These are phyloP conservation scores for Drosophila lacteicornis DNA, from an alignment of 1,140 invertebrate genomes.

Conservation along the genomic window DNA sequence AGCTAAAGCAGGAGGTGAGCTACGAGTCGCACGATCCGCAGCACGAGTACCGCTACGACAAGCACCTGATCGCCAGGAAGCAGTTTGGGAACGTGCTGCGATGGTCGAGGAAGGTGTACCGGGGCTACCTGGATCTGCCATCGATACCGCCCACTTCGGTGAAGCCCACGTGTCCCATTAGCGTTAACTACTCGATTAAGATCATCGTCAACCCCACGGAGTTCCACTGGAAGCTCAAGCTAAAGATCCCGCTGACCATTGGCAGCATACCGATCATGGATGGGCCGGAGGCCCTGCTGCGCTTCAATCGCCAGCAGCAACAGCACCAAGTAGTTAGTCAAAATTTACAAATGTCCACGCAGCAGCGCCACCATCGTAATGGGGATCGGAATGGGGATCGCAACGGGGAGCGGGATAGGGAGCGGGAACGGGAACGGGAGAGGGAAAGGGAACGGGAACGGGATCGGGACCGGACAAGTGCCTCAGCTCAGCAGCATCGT, in stretches of 20 bases:
- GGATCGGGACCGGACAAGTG: constrained; percentile 25
- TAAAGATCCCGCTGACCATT: constrained; percentile 86
- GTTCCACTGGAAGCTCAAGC: constrained; percentile 86
- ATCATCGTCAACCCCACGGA: constrained; percentile 85
- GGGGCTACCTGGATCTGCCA: constrained; percentile 87
- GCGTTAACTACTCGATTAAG: constrained; percentile 89
- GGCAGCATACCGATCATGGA: constrained; percentile 86
- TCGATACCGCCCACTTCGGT: constrained; percentile 90
- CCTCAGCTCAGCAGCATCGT: constrained; percentile 47
- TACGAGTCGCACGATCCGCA: constrained; percentile 86
- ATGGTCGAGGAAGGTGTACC: constrained; percentile 81
- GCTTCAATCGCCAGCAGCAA: constrained; percentile 73
- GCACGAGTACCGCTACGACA: constrained; percentile 87
- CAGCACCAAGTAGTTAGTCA: constrained; percentile 82
- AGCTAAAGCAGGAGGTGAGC: constrained; percentile 85
- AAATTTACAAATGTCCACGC: constrained; percentile 76
- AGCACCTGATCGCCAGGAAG: constrained; percentile 86
- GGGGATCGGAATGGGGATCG: constrained; percentile 10
- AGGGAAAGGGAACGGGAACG: background rate
- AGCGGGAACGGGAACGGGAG: background rate
- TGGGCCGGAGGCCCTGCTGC: constrained; percentile 62
- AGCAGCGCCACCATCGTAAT: constrained; percentile 26
- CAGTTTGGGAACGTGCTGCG: constrained; percentile 86
- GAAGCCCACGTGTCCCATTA: constrained; percentile 89
- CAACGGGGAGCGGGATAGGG: background rate